Percentiles rank a stretch among this genome's conserved stretches.
These are phyloP conservation scores for Odocoileus hemionus DNA, from an alignment of 2,113 vertebrate genomes.

Conservation along the genomic window DNA sequence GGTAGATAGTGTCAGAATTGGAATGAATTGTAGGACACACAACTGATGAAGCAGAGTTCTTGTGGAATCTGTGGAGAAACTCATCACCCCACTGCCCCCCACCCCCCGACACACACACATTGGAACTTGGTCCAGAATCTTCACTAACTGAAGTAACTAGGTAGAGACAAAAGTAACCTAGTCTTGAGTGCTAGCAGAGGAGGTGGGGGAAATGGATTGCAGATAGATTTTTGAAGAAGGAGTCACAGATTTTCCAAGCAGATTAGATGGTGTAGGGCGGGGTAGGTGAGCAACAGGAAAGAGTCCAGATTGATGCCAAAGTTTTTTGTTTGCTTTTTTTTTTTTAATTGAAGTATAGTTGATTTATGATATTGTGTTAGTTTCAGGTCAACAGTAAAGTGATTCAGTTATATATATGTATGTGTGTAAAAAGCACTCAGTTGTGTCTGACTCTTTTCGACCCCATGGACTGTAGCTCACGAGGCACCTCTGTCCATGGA, in stretches of 20 bases:
- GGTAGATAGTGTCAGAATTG: background rate
- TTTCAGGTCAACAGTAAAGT: background rate
- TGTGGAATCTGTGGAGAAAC: background rate
- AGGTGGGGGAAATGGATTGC: background rate
- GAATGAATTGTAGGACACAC: background rate
- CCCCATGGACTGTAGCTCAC: background rate
- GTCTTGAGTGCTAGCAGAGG: background rate
- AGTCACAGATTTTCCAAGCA: background rate
- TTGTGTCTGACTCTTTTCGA: background rate
- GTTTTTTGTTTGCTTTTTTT: background rate
- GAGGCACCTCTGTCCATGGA: background rate
- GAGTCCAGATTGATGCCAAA: background rate
- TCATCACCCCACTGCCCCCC: background rate
- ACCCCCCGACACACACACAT: background rate
- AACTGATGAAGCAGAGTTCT: background rate
- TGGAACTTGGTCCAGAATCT: background rate
- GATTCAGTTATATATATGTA: background rate
- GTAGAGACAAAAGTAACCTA: background rate
- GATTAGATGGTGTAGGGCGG: accelerated
- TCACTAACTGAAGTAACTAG: background rate
- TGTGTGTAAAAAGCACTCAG: background rate
- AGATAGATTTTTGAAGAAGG: background rate
- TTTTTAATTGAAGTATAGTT: background rate
- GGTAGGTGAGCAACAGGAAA: background rate
- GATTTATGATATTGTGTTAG: background rate